Evolutionary conservation across 1,140 invertebrate genomes (phyloP).

Genomic region (Drosophila subpulchrella): DNA sequence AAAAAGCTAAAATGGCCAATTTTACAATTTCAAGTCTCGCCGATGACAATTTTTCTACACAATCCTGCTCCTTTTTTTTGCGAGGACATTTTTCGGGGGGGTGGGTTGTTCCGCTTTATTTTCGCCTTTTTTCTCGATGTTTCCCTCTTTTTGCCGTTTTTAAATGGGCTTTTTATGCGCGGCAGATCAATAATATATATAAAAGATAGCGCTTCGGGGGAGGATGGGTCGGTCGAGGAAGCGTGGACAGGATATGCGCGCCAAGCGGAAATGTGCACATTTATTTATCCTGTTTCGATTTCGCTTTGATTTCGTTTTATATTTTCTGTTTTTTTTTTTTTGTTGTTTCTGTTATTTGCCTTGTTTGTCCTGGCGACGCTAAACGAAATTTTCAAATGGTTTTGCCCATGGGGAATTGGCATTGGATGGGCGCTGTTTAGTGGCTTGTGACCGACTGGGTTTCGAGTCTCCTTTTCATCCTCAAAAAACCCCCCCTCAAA

Average conservation of each 20-base stretch:
- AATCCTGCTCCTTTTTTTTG: conserved; percentile 63
- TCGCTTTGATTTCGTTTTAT: conserved; percentile 69
- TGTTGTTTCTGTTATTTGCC: conserved; percentile 13
- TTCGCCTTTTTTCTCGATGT: conserved; percentile 7
- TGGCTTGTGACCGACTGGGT: conserved; percentile 57
- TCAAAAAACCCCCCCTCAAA: no score
- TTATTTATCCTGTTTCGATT: conserved; percentile 83
- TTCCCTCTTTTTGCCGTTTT: conserved; percentile 54
- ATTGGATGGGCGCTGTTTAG: conserved; percentile 56
- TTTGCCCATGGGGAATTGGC: conserved; percentile 19
- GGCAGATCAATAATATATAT: conserved; percentile 82
- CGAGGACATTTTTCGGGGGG: conserved; percentile 17
- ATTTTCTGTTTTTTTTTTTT: conserved; percentile 34
- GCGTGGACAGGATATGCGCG: conserved; percentile 80
- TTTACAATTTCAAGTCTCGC: conserved; percentile 73
- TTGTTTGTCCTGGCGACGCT: conserved; percentile 33
- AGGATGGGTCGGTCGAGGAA: conserved; percentile 45
- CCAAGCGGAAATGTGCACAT: conserved; percentile 81
- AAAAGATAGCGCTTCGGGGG: conserved; percentile 39
- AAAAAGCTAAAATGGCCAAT: conserved; percentile 78
- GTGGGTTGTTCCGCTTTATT: conserved; percentile 12
- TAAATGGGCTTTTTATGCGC: conserved; percentile 83
- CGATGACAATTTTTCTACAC: conserved; percentile 74
- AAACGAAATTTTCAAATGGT: conserved; percentile 47
- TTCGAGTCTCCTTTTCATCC: background rate